Conservation (phyloP, 2,888 invertebrate genomes). For the Chalcis sispes region DNA sequence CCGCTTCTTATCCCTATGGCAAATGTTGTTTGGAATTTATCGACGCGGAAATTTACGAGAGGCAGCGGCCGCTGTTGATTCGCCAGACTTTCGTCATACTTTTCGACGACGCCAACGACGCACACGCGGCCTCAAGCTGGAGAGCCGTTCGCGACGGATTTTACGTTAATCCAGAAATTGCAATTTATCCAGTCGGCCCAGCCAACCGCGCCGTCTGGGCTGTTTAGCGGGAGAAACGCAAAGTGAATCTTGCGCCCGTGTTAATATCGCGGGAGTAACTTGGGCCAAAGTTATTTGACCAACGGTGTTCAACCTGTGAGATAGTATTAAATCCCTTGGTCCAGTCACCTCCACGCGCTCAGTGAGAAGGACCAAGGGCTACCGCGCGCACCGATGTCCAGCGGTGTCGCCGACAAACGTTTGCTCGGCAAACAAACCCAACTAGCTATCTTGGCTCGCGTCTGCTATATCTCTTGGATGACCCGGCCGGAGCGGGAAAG, state of each 20-base stretch:
- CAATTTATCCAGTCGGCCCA: constrained; percentile 24
- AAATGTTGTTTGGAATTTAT: constrained; percentile 73
- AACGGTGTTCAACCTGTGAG: constrained; percentile 71
- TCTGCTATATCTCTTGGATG: constrained; percentile 53
- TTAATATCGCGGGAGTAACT: constrained; percentile 71
- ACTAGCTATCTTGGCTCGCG: constrained; percentile 36
- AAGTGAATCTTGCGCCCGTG: constrained; percentile 46
- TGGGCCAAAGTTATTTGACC: constrained; percentile 73
- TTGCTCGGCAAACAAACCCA: constrained; percentile 74
- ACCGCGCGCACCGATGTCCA: constrained; percentile 71
- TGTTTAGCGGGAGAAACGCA: neutral
- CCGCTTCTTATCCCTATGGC: constrained; percentile 73
- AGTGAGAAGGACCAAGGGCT: constrained; percentile 61
- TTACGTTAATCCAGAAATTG: constrained; percentile 45
- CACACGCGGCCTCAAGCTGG: neutral
- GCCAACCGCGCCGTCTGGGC: neutral
- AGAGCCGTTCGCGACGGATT: too few species aligned
- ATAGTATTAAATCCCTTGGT: constrained; percentile 73
- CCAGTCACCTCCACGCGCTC: constrained; percentile 59
- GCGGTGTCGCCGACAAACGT: constrained; percentile 76
- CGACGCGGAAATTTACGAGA: constrained; percentile 70
- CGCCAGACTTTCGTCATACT: constrained; percentile 31
- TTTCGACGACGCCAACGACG: neutral
- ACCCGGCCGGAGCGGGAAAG: constrained; percentile 27
- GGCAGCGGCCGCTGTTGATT: constrained; percentile 57